Evolutionary conservation across 2,888 invertebrate genomes (phyloP).

Genomic region (Lobophora halterata): DNA sequence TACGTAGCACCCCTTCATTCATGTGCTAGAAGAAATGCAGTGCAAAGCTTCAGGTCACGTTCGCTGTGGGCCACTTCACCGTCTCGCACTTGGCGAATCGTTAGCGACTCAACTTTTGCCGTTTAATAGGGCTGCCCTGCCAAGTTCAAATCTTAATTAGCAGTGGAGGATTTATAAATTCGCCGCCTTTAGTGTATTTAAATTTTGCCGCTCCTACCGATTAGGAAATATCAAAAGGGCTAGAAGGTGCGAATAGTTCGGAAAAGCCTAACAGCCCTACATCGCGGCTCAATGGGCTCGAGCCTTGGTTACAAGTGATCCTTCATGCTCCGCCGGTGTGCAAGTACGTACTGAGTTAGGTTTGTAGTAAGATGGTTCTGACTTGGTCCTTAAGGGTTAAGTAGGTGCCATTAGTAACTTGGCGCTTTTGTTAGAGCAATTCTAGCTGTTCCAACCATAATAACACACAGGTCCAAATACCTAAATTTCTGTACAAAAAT

Average conservation of each 20-base stretch:
- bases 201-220: conserved; percentile 44
- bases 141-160: conserved; percentile 18
- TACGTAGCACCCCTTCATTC: too few species aligned
- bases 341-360: conserved; percentile 9
- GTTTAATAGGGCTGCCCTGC: conserved; percentile 20
- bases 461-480: too few species aligned
- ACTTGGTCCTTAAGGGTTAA: too few species aligned
- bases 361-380: conserved; percentile 1
- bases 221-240: conserved; percentile 10
- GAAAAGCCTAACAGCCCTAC: conserved; percentile 22
- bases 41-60: conserved; percentile 9
- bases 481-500: too few species aligned
- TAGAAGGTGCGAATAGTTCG: conserved; percentile 14
- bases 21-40: neutral
- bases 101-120: conserved; percentile 14
- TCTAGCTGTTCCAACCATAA: too few species aligned
- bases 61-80: conserved; percentile 13
- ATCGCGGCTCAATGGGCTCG: conserved; percentile 20
- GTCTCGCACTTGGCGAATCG: conserved; percentile 13
- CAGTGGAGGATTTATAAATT: too few species aligned
- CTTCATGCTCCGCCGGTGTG: conserved; percentile 13
- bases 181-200: too few species aligned
- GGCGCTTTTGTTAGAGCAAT: too few species aligned
- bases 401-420: too few species aligned
- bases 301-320: conserved; percentile 24